Evolutionary conservation across 1,140 invertebrate species (phyloP).

Genomic region (Orussus abietinus): DNA sequence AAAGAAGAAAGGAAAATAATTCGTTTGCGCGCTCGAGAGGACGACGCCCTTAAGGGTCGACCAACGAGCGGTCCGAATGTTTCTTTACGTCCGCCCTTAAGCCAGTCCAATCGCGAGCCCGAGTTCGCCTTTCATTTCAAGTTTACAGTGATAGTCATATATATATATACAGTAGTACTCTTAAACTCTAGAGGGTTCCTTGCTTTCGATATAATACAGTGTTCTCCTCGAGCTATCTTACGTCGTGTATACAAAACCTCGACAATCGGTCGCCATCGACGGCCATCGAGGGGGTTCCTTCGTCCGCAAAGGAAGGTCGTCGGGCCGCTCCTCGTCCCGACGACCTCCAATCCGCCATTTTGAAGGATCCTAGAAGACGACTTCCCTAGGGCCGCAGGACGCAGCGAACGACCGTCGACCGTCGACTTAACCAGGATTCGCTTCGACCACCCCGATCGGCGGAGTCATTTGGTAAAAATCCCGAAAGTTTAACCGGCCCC

Average conservation of each 20-base stretch:
- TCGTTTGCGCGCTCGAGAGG: background rate
- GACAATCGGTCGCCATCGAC: conserved; percentile 21
- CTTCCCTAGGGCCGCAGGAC: conserved; percentile 6
- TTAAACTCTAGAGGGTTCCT: conserved; percentile 38
- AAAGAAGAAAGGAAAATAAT: conserved; percentile 31
- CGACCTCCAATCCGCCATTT: too few relatives aligned
- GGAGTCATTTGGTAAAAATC: conserved; percentile 35
- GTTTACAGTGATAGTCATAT: conserved; percentile 41
- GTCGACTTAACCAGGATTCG: conserved; percentile 8
- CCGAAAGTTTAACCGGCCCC: conserved; percentile 13
- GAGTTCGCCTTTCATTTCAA: conserved; percentile 27
- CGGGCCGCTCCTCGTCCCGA: too few relatives aligned
- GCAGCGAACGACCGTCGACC: conserved; percentile 20
- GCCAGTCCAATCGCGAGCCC: conserved; percentile 17
- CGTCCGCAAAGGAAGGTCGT: too few relatives aligned
- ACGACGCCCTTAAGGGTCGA: conserved; percentile 9
- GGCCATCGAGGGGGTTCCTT: conserved; percentile 10
- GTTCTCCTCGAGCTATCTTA: conserved; percentile 15
- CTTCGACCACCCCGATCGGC: conserved; percentile 18
- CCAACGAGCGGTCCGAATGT: too few relatives aligned
- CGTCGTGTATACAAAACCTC: conserved; percentile 19
- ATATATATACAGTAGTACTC: conserved; percentile 44
- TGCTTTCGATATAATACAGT: conserved; percentile 40
- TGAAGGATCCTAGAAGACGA: background rate
- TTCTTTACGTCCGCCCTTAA: too few relatives aligned